Percentiles rank a stretch among this genome's conserved stretches.
Conservation (phyloP, 2,888 invertebrate species). For the Dasysyrphus albostriatus region DNA sequence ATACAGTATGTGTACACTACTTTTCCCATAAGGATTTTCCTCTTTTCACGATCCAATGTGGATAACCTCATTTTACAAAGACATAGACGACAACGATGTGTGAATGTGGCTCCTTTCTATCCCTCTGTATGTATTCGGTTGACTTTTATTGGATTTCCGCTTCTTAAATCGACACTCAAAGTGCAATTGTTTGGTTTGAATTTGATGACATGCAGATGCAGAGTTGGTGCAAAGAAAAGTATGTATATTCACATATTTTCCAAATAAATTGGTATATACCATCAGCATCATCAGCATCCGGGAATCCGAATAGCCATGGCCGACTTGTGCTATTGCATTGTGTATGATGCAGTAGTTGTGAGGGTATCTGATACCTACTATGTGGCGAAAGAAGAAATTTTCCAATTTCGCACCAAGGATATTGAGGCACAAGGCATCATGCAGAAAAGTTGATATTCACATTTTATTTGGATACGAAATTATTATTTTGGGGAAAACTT, state of each 20-base stretch:
- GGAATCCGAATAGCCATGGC: conserved; percentile 29
- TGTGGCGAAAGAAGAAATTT: conserved; percentile 8
- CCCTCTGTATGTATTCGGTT: not conserved
- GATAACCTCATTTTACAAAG: conserved; percentile 46
- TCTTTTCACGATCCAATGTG: conserved; percentile 44
- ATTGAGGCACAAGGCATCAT: not conserved
- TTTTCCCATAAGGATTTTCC: conserved; percentile 11
- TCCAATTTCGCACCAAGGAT: conserved; percentile 22
- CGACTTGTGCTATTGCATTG: not conserved
- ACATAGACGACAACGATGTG: conserved; percentile 2
- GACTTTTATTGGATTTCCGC: conserved; percentile 51
- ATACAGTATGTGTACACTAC: not conserved
- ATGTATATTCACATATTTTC: not conserved
- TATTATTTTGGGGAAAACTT: conserved; percentile 40
- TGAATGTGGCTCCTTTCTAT: not conserved
- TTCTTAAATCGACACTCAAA: conserved; percentile 39
- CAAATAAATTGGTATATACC: conserved; percentile 36
- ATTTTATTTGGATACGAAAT: conserved; percentile 35
- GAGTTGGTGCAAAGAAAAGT: not conserved
- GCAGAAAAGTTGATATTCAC: not conserved
- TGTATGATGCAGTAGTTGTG: not conserved
- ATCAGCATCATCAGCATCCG: conserved; percentile 31
- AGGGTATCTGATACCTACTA: no score
- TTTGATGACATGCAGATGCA: conserved; percentile 25
- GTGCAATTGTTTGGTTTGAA: conserved; percentile 33